phyloP scores from a whole-genome alignment of 2,113 vertebrate species.

The Ascaphus truei region DNA sequence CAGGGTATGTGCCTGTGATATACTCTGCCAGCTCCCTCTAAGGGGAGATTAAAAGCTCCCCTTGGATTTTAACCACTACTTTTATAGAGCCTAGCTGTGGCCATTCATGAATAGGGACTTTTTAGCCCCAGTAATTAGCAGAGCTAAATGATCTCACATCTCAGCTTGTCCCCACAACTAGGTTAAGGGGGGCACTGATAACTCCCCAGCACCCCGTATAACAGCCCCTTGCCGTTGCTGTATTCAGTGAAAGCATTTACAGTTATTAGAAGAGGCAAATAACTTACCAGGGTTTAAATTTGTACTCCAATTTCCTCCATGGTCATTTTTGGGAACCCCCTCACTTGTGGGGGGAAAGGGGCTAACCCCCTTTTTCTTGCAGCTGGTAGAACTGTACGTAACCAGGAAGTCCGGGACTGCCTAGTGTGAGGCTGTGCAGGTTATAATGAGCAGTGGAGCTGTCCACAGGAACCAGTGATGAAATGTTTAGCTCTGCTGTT shows the following conservation, averaged over 20 bases:
- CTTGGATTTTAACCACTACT: not conserved
- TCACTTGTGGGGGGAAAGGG: too few species aligned
- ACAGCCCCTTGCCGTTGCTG: too few species aligned
- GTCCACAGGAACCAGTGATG: too few species aligned
- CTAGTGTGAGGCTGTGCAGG: too few species aligned
- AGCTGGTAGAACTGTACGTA: not conserved
- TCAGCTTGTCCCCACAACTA: too few species aligned
- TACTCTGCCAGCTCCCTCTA: not conserved
- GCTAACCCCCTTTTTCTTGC: conserved; percentile 3
- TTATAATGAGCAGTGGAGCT: too few species aligned
- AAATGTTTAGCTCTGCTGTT: too few species aligned
- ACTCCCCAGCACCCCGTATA: too few species aligned
- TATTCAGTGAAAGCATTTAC: too few species aligned
- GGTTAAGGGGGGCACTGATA: too few species aligned
- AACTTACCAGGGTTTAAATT: conserved; percentile 7
- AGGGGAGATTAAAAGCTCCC: not conserved
- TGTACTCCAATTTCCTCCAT: not conserved
- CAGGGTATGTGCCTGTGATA: not conserved
- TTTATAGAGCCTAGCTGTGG: not conserved
- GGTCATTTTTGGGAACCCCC: not conserved
- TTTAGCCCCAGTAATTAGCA: too few species aligned
- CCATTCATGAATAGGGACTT: not conserved
- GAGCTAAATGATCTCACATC: too few species aligned
- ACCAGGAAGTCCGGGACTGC: not conserved
- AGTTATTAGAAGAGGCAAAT: not conserved